phyloP scores from a whole-genome alignment of 1,140 invertebrate genomes.

The Leptinotarsa defecta region DNA sequence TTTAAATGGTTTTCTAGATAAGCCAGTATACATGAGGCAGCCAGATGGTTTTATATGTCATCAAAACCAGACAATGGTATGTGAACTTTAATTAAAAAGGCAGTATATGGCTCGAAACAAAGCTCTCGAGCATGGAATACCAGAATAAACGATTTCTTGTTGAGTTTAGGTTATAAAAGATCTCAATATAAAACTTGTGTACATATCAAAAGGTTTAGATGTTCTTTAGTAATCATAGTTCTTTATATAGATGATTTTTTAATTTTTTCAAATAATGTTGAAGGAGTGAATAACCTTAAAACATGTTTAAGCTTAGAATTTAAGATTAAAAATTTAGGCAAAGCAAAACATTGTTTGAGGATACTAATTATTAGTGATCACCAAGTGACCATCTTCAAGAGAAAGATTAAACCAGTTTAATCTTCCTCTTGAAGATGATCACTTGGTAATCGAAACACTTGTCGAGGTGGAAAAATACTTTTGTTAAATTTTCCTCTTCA shows the following conservation, averaged over 20 bases:
- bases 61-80: slow-evolving; percentile 44
- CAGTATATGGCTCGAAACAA: slow-evolving; percentile 48
- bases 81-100: slow-evolving; percentile 47
- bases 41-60: slow-evolving; percentile 9
- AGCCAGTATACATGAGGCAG: slow-evolving; percentile 9
- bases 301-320: slow-evolving; percentile 27
- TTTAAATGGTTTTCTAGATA: slow-evolving; percentile 13
- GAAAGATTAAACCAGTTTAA: not conserved
- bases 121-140: slow-evolving; percentile 43
- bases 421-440: no score
- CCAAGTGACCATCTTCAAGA: no score
- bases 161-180: slow-evolving; percentile 46
- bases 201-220: slow-evolving; percentile 35
- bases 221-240: slow-evolving; percentile 29
- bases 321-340: slow-evolving; percentile 41
- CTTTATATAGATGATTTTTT: slow-evolving; percentile 55
- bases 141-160: slow-evolving; percentile 37
- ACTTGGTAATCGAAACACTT: no score
- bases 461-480: no score
- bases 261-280: slow-evolving; percentile 47
- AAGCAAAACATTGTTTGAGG: slow-evolving; percentile 40
- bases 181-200: slow-evolving; percentile 40
- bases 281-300: slow-evolving; percentile 9
- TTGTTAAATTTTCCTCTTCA: no score
- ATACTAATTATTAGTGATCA: slow-evolving; percentile 23